These are phyloP conservation scores for Rhopalosiphum padi DNA, from an alignment of 1,140 invertebrate species.

Conservation along the genomic window DNA sequence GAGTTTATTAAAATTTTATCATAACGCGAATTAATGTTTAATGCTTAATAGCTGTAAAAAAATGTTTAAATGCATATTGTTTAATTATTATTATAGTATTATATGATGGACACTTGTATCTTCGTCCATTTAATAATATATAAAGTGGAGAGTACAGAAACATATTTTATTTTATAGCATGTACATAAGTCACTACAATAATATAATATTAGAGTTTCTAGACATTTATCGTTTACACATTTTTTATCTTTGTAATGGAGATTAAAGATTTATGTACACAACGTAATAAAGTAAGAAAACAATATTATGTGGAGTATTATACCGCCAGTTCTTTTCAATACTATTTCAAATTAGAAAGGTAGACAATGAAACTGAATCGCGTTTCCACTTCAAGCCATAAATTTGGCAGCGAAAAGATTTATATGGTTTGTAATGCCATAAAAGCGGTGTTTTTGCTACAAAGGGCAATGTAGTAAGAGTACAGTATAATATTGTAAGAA, in stretches of 20 bases:
- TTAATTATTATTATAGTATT: not conserved
- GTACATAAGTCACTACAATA: slow-evolving; percentile 8
- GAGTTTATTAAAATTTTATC: slow-evolving; percentile 18
- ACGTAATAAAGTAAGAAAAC: slow-evolving; percentile 15
- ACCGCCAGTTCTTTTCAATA: slow-evolving; percentile 45
- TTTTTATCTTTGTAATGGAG: slow-evolving; percentile 13
- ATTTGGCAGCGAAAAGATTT: slow-evolving; percentile 55
- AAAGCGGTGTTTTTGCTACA: slow-evolving; percentile 36
- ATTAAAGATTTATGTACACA: slow-evolving; percentile 49
- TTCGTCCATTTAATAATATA: not conserved
- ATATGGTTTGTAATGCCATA: slow-evolving; percentile 47
- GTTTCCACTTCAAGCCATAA: slow-evolving; percentile 40
- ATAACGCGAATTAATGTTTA: not conserved
- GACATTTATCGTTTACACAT: not conserved
- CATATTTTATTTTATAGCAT: slow-evolving; percentile 14
- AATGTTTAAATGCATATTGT: not conserved
- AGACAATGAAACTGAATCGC: slow-evolving; percentile 53
- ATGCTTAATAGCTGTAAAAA: not conserved
- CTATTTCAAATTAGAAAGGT: slow-evolving; percentile 51
- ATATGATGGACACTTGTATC: not conserved
- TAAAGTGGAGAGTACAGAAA: not conserved
- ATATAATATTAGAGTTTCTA: not conserved
- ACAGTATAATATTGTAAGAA: not conserved
- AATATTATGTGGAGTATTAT: slow-evolving; percentile 46
- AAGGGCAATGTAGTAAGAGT: not conserved